These are phyloP conservation scores for Pelobates cultripes DNA, from an alignment of 2,797 vertebrate species.

Conservation along the genomic window DNA sequence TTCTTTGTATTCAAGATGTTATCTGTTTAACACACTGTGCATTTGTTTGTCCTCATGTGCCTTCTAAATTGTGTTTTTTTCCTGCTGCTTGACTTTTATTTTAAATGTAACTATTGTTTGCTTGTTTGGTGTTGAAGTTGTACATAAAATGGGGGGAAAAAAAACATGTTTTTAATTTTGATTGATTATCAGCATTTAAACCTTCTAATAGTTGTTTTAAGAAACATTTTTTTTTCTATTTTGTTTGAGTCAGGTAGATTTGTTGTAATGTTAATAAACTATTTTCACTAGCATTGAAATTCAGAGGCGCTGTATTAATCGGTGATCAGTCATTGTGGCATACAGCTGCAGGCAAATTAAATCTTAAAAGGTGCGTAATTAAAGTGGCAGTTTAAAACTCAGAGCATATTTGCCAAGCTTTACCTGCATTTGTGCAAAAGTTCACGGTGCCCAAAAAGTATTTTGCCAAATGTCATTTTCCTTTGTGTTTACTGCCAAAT, in stretches of 20 bases:
- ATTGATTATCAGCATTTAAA: too few relatives aligned
- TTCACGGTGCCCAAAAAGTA: conserved; percentile 34
- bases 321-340: background rate
- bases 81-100: too few relatives aligned
- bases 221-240: background rate
- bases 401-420: conserved; percentile 3
- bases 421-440: conserved; percentile 29
- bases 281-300: background rate
- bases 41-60: background rate
- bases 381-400: conserved; percentile 11
- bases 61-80: too few relatives aligned
- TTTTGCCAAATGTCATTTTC: conserved; percentile 34
- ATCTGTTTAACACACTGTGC: background rate
- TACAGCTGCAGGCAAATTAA: background rate
- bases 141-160: too few relatives aligned
- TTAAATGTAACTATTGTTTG: too few relatives aligned
- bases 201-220: too few relatives aligned
- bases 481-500: conserved; percentile 32
- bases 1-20: background rate
- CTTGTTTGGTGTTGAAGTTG: too few relatives aligned
- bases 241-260: background rate
- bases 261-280: background rate
- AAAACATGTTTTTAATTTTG: too few relatives aligned
- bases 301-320: background rate
- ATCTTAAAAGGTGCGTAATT: conserved; percentile 14